A percentile compares a stretch with the other conserved stretches of the same genome.
These are phyloP conservation scores for Clunio marinus DNA, from an alignment of 2,888 invertebrate species.

Conservation along the genomic window DNA sequence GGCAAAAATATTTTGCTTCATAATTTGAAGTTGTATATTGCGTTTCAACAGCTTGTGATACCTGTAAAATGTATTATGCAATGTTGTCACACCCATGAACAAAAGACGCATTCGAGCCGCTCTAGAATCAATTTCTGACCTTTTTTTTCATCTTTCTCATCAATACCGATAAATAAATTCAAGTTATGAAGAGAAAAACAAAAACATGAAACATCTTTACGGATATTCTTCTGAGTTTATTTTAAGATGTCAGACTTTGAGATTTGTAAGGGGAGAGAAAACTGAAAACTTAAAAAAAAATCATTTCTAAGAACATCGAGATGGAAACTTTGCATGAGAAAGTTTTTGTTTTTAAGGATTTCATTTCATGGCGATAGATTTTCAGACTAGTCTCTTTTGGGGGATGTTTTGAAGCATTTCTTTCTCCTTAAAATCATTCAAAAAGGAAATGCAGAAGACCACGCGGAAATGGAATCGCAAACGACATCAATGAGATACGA, in stretches of 20 bases:
- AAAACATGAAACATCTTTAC: not conserved
- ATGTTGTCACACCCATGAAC: constrained; percentile 24
- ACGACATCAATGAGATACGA: too few species aligned
- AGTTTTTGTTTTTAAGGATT: not conserved
- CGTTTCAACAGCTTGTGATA: not conserved
- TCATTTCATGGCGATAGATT: too few species aligned
- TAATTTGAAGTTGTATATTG: not conserved
- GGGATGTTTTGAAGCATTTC: too few species aligned
- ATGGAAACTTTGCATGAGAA: not conserved
- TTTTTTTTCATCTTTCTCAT: not conserved
- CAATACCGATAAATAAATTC: not conserved
- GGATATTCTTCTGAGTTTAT: not conserved
- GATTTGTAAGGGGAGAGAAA: not conserved
- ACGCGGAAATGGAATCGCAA: too few species aligned
- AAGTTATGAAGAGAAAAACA: not conserved
- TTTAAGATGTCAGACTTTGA: not conserved
- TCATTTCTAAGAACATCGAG: not conserved
- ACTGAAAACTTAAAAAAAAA: not conserved
- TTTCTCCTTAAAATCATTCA: too few species aligned
- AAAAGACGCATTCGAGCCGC: constrained; percentile 1
- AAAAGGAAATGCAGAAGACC: too few species aligned
- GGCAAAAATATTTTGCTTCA: too few species aligned
- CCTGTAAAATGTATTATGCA: constrained; percentile 20
- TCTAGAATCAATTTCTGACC: not conserved
- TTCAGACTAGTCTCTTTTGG: too few species aligned